A percentile compares a stretch with the other conserved stretches of the same genome.
phyloP scores from a whole-genome alignment of 2,797 vertebrate species.

The Squalus acanthias region DNA sequence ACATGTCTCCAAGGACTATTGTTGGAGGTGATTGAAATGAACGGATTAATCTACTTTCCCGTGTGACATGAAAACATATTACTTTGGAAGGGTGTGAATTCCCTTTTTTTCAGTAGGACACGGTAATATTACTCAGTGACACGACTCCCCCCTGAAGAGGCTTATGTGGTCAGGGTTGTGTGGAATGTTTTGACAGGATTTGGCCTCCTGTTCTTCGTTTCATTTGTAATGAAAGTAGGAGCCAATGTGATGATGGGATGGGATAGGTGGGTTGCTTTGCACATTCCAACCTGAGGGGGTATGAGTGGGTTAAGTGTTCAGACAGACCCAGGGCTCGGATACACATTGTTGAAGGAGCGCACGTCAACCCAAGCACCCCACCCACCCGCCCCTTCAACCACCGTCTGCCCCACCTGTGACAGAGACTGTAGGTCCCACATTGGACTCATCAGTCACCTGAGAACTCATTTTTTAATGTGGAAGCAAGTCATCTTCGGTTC shows the following conservation, averaged over 20 bases:
- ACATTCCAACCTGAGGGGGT: too few species aligned
- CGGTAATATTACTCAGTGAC: not conserved
- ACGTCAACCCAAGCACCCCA: too few species aligned
- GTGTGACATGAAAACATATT: not conserved
- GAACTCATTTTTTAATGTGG: too few species aligned
- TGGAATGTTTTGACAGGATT: not conserved
- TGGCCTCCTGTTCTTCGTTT: conserved; percentile 1
- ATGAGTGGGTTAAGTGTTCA: not conserved
- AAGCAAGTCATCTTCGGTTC: too few species aligned
- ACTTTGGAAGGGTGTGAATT: not conserved
- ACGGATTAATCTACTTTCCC: not conserved
- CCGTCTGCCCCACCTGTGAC: too few species aligned
- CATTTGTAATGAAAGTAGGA: not conserved
- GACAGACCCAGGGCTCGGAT: not conserved
- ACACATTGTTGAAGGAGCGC: not conserved
- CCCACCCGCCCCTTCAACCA: too few species aligned
- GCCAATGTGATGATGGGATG: not conserved
- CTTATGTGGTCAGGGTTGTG: not conserved
- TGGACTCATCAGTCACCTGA: too few species aligned
- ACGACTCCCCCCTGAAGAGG: not conserved
- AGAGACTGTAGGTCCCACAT: too few species aligned
- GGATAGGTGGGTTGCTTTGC: not conserved
- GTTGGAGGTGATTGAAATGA: not conserved
- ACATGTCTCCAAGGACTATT: not conserved
- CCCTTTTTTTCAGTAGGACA: not conserved